A percentile compares a stretch with the other conserved stretches of the same genome.
Evolutionary conservation across 2,113 vertebrate genomes (phyloP).

Genomic region (Thamnophis sirtalis): DNA sequence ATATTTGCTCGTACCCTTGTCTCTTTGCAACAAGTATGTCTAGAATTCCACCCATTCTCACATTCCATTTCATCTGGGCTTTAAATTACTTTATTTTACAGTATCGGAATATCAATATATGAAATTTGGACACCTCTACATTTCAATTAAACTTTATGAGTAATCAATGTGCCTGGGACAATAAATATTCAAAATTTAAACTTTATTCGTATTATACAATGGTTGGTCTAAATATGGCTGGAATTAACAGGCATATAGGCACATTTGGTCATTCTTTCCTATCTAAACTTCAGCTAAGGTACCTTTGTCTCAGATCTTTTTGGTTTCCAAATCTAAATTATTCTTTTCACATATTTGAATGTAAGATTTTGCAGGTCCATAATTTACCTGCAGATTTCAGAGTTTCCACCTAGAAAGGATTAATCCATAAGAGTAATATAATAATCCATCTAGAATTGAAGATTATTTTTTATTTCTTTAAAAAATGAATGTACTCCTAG

Average conservation of each 20-base stretch:
- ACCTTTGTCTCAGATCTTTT: neutral
- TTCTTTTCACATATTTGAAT: neutral
- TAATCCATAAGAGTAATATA: neutral
- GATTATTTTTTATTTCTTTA: neutral
- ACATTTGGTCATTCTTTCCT: neutral
- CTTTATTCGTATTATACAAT: neutral
- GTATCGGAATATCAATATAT: neutral
- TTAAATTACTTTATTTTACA: neutral
- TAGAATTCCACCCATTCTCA: neutral
- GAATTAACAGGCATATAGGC: neutral
- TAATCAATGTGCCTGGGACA: neutral
- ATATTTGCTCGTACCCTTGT: neutral
- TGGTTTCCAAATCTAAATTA: neutral
- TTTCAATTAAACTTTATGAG: neutral
- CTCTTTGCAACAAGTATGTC: neutral
- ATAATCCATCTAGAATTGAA: neutral
- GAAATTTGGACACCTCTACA: neutral
- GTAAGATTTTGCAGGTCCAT: neutral
- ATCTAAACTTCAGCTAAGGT: neutral
- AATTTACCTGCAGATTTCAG: neutral
- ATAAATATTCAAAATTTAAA: neutral
- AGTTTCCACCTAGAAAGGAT: neutral
- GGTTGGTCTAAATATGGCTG: neutral
- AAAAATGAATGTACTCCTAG: neutral
- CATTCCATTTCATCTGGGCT: neutral